Percentiles rank a stretch among this genome's conserved stretches.
Conservation (phyloP, 2,888 invertebrate species). For the Athalia rosae region DNA sequence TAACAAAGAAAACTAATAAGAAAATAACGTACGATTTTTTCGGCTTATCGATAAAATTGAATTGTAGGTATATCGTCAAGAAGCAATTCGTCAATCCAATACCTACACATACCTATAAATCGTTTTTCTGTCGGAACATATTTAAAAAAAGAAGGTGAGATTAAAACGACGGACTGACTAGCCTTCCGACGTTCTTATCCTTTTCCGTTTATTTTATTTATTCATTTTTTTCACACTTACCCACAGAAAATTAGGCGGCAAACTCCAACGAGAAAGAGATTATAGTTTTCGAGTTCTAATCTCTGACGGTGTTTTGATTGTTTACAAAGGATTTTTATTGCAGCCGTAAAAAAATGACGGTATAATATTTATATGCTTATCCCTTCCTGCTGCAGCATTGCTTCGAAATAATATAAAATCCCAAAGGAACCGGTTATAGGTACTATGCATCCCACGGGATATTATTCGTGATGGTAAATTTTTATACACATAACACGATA, state of each 20-base stretch:
- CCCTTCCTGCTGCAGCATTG: slow-evolving; percentile 9
- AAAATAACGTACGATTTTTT: too few relatives aligned
- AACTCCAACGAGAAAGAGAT: slow-evolving; percentile 42
- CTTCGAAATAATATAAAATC: not conserved
- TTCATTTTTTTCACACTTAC: slow-evolving; percentile 25
- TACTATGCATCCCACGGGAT: too few relatives aligned
- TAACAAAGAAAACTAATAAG: too few relatives aligned
- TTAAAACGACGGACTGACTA: too few relatives aligned
- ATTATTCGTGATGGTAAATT: too few relatives aligned
- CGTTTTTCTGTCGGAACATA: too few relatives aligned
- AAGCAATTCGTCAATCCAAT: too few relatives aligned
- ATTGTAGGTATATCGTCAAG: too few relatives aligned
- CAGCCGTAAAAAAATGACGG: slow-evolving; percentile 22
- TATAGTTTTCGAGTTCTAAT: slow-evolving; percentile 45
- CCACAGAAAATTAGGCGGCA: slow-evolving; percentile 33
- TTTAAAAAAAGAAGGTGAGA: too few relatives aligned
- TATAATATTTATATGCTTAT: not conserved
- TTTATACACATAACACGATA: too few relatives aligned
- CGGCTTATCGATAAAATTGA: too few relatives aligned
- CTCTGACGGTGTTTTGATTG: slow-evolving; percentile 40
- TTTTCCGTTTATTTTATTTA: slow-evolving; percentile 22
- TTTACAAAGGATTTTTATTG: slow-evolving; percentile 38
- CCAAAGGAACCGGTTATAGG: slow-evolving; percentile 2
- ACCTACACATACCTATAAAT: too few relatives aligned
- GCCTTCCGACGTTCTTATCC: not conserved